phyloP scores from a whole-genome alignment of 2,797 vertebrate species.

The Ptychadena robeensis region DNA sequence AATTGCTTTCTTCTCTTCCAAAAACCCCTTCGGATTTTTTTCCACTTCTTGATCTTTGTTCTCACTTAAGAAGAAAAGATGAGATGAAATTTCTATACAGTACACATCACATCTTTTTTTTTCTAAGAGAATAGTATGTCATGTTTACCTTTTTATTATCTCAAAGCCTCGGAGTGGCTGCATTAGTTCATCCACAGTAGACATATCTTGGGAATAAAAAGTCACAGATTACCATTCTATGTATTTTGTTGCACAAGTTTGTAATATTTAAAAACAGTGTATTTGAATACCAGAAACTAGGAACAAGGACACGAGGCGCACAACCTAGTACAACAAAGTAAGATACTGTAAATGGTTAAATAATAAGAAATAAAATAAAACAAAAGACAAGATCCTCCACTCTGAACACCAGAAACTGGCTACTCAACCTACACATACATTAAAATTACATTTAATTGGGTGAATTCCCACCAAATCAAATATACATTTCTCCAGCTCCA shows the following conservation, averaged over 20 bases:
- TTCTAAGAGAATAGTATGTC: not conserved
- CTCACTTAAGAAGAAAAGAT: not conserved
- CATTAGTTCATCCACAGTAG: constrained; percentile 92
- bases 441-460: too few relatives aligned
- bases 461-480: too few relatives aligned
- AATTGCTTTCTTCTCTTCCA: constrained; percentile 58
- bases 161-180: constrained; percentile 74
- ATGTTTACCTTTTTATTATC: constrained; percentile 77
- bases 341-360: too few relatives aligned
- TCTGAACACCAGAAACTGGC: too few relatives aligned
- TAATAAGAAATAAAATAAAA: too few relatives aligned
- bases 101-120: not conserved
- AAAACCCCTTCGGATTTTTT: constrained; percentile 34
- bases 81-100: not conserved
- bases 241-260: not conserved
- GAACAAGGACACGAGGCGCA: too few relatives aligned
- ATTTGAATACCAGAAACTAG: too few relatives aligned
- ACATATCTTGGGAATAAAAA: constrained; percentile 77
- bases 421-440: too few relatives aligned
- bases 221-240: not conserved
- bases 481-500: too few relatives aligned
- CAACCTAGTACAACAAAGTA: too few relatives aligned
- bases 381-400: too few relatives aligned
- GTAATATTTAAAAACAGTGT: not conserved
- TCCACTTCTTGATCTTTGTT: constrained; percentile 43